Percentiles rank a stretch among this genome's conserved stretches.
phyloP scores from a whole-genome alignment of 2,113 vertebrate genomes.

The Spilogale gracilis region DNA sequence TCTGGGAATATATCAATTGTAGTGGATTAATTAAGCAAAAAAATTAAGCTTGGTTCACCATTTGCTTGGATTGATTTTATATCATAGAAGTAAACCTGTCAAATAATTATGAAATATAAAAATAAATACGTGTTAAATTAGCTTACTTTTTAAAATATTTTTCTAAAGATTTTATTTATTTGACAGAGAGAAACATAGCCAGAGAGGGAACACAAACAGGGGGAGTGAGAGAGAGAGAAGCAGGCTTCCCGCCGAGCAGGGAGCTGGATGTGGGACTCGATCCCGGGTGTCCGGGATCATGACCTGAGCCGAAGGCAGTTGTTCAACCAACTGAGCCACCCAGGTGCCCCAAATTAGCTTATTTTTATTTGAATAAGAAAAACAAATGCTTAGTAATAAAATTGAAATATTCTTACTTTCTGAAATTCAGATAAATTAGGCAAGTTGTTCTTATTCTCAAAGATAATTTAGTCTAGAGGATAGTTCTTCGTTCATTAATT shows the following conservation, averaged over 20 bases:
- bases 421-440: background rate
- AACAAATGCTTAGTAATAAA: background rate
- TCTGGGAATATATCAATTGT: background rate
- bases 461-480: background rate
- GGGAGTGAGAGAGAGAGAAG: no score
- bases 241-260: no score
- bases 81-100: background rate
- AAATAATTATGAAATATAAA: constrained; percentile 11
- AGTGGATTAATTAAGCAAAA: constrained; percentile 15
- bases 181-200: no score
- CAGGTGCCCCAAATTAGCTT: background rate
- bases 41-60: constrained; percentile 30
- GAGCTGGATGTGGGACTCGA: no score
- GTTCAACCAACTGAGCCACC: no score
- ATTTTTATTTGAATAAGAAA: background rate
- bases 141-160: background rate
- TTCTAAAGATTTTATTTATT: no score
- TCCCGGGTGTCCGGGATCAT: no score
- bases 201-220: no score
- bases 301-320: no score
- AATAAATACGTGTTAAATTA: background rate
- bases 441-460: background rate
- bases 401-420: background rate
- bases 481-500: background rate
- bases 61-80: constrained; percentile 38